Conservation (phyloP, 1,140 invertebrate species). For the Yoshiicerus persimilis region DNA sequence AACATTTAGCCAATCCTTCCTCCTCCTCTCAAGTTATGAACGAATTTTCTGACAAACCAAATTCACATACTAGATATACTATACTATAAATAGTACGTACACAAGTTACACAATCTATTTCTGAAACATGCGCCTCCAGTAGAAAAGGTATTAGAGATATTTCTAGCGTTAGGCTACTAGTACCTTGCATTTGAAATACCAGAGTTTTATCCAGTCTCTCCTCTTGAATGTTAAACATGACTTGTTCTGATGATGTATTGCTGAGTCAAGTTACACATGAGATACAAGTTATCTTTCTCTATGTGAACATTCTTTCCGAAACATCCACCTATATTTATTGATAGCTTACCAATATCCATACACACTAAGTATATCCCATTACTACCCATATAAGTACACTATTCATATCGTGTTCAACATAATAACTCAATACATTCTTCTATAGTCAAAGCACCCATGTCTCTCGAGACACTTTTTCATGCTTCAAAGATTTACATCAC, state of each 20-base stretch:
- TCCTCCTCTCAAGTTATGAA: too few relatives aligned
- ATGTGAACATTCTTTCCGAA: background rate
- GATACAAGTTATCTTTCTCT: background rate
- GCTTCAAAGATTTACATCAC: constrained; percentile 19
- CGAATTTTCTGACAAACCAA: too few relatives aligned
- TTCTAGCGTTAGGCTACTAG: background rate
- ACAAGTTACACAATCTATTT: too few relatives aligned
- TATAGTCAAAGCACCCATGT: constrained; percentile 3
- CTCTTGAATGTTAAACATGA: constrained; percentile 13
- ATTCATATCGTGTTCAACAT: background rate
- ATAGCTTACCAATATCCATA: background rate
- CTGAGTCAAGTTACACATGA: constrained; percentile 40
- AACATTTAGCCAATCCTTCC: background rate
- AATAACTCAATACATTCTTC: background rate
- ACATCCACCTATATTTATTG: background rate
- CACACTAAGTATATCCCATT: too few relatives aligned
- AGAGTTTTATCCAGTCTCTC: background rate
- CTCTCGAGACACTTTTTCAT: constrained; percentile 33
- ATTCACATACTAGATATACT: background rate
- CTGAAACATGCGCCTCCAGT: background rate
- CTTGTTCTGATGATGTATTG: constrained; percentile 1
- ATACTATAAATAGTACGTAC: background rate
- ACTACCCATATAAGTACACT: too few relatives aligned
- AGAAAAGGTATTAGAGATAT: background rate
- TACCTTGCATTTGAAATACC: background rate